phyloP scores from a whole-genome alignment of 2,797 vertebrate species.

The Lagocephalus sceleratus region DNA sequence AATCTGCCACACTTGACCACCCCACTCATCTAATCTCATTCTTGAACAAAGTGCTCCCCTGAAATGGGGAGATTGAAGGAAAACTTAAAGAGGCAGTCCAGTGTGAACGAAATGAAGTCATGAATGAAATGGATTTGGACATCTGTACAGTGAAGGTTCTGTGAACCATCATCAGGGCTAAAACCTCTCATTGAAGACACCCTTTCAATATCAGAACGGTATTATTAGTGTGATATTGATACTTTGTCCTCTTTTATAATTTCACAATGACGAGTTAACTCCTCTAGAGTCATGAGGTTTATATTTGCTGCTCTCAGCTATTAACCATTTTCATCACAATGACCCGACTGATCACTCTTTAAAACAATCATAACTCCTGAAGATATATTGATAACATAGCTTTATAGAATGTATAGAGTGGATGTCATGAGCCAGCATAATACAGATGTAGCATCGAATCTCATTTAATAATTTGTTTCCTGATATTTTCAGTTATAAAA shows the following conservation, averaged over 20 bases:
- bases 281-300: no score
- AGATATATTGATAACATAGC: no score
- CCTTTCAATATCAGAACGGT: not conserved
- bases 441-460: not conserved
- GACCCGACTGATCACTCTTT: no score
- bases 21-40: conserved; percentile 68
- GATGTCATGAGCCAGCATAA: no score
- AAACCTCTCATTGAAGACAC: not conserved
- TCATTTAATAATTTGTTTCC: not conserved
- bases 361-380: no score
- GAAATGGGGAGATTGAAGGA: conserved; percentile 34
- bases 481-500: not conserved
- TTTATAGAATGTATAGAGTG: no score
- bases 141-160: conserved; percentile 3
- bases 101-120: conserved; percentile 1
- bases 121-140: conserved; percentile 3
- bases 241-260: no score
- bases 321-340: no score
- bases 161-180: not conserved
- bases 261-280: no score
- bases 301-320: no score
- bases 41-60: conserved; percentile 55
- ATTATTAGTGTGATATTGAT: not conserved
- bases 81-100: conserved; percentile 22
- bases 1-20: conserved; percentile 65